These are phyloP conservation scores for Siniperca undulata DNA, from an alignment of 2,797 vertebrate species.

Conservation along the genomic window DNA sequence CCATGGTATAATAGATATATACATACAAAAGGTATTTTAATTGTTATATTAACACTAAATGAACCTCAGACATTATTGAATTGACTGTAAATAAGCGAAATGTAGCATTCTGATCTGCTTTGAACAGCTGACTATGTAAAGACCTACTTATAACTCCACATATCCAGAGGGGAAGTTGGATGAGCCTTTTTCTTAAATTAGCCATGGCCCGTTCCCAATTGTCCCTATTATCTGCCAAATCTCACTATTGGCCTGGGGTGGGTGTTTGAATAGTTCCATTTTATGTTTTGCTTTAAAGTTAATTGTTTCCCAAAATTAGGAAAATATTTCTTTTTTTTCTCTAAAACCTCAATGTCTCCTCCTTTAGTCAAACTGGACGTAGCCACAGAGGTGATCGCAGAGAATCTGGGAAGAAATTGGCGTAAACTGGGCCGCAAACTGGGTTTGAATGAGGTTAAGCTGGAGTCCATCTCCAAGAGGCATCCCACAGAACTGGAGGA, in stretches of 20 bases:
- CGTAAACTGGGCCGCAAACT: constrained; percentile 86
- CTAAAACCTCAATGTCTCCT: background rate
- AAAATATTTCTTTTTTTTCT: background rate
- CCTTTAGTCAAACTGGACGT: constrained; percentile 77
- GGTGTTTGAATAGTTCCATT: background rate
- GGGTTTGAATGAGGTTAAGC: constrained; percentile 75
- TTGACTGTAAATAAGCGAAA: background rate
- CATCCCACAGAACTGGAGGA: constrained; percentile 81
- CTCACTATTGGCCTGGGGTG: background rate
- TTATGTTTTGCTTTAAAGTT: background rate
- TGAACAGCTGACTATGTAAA: background rate
- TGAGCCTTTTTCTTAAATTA: background rate
- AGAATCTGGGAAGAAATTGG: constrained; percentile 85
- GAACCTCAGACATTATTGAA: background rate
- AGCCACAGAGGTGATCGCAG: constrained; percentile 80
- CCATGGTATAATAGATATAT: background rate
- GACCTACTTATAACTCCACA: background rate
- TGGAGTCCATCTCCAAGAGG: constrained; percentile 83
- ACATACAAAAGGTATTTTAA: background rate
- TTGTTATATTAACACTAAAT: background rate
- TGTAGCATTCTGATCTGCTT: background rate
- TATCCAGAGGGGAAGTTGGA: background rate
- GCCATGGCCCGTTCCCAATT: too few species aligned
- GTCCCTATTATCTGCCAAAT: background rate
- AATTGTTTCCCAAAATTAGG: background rate